Conservation (phyloP, 2,113 vertebrate genomes). For the Candoia aspera region DNA sequence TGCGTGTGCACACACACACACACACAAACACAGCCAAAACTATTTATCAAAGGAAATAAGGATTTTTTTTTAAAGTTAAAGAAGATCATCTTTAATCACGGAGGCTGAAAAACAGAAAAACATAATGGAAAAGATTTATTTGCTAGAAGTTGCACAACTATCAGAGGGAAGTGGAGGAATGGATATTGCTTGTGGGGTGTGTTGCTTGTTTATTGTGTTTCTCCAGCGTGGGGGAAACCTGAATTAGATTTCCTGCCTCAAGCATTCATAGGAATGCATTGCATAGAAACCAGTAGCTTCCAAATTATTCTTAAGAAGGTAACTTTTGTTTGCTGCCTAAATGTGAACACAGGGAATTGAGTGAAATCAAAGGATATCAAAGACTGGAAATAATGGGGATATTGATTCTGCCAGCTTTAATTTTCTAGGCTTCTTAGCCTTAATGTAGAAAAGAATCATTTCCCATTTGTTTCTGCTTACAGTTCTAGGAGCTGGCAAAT, state of each 20-base stretch:
- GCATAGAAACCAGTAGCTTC: slow-evolving; percentile 54
- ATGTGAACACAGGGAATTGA: slow-evolving; percentile 41
- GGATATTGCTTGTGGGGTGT: slow-evolving; percentile 55
- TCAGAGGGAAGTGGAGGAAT: slow-evolving; percentile 26
- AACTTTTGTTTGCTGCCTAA: slow-evolving; percentile 48
- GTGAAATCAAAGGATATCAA: slow-evolving; percentile 37
- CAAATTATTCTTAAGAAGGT: slow-evolving; percentile 53
- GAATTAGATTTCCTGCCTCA: slow-evolving; percentile 53
- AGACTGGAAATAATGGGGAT: slow-evolving; percentile 33
- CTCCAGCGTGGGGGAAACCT: slow-evolving; percentile 47
- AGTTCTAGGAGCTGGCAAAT: background rate
- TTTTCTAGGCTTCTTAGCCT: background rate
- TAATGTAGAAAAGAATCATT: background rate
- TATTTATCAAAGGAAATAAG: slow-evolving; percentile 31
- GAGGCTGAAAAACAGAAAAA: slow-evolving; percentile 49
- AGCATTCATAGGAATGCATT: slow-evolving; percentile 65
- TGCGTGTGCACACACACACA: background rate
- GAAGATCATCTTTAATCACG: slow-evolving; percentile 49
- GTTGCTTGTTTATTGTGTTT: slow-evolving; percentile 63
- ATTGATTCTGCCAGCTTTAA: background rate
- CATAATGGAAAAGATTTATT: slow-evolving; percentile 36
- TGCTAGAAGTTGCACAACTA: slow-evolving; percentile 42
- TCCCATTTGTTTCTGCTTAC: background rate
- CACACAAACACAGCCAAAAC: background rate
- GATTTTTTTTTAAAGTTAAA: background rate